Evolutionary conservation across 23 tunicate genomes (phyloP), one percentile per base, ranked within the genome.

Genomic region (Halocynthia roretzi): DNA sequence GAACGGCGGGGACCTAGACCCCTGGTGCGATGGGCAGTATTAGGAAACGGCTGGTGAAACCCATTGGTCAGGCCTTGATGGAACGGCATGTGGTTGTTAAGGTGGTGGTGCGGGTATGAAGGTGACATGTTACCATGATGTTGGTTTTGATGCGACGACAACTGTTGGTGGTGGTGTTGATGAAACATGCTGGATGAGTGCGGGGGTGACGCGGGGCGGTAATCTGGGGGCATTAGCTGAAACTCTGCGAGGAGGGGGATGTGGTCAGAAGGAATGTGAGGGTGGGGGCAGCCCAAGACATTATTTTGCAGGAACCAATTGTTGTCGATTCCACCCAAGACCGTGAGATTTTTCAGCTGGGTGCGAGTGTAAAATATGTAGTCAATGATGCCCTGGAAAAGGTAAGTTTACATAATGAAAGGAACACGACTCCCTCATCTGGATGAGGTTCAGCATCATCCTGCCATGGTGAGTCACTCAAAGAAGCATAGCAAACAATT

Each of bases 201-300:
- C 17, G 71, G 49, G 7, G 81, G 71, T n/a, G 81, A 77, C 18
- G 23, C 54, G 72, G 81, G 81, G 44, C 63, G 54, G 83, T 80
- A 80, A 22, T 85, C 82, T 8, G 80, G 76, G 11, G 99, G 99
- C 10, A 84, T 52, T 11, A 96, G 93, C 57, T 96, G 97, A 71
- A 87, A 96, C 65, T 96, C 99, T 7, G 99, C 77, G 51, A 96
- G 83, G 53, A 96, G 71, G 53, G 88, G 76, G 6, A 96, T 85
- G 77, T 96, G 99, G 62, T 96, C 99, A 18, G 96, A 89, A 12
- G 99, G 99, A 18, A 96, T 81, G 77, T 85, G 88, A 10, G 99
- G 99, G 52, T 96, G 96, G 8, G 99, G 99, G 76, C 91, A 96
- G 44, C 99, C 99, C 56, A 81, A 82, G 58, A 89, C 65, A 73